Evolutionary conservation across 2,113 vertebrate genomes (phyloP).

Genomic region (Callopanchax toddi): DNA sequence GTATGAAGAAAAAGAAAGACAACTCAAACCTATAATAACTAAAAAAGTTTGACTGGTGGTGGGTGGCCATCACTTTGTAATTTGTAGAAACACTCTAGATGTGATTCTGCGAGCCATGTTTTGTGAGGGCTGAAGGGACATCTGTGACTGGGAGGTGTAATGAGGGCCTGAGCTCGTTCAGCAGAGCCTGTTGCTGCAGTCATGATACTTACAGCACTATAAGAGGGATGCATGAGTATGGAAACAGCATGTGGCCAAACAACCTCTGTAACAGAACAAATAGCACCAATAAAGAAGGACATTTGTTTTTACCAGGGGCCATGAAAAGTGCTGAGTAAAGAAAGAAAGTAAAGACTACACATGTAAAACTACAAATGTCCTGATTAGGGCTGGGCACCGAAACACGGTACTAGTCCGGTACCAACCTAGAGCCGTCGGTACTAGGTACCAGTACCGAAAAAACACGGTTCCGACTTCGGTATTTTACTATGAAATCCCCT

Average conservation of each 20-base stretch:
- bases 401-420: too few species aligned
- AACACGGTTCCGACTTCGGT: too few species aligned
- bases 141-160: conserved; percentile 57
- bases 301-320: conserved; percentile 43
- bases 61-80: conserved; percentile 47
- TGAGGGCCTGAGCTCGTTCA: conserved; percentile 39
- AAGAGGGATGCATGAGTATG: conserved; percentile 28
- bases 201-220: conserved; percentile 48
- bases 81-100: conserved; percentile 59
- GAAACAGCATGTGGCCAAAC: conserved; percentile 45
- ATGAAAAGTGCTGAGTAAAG: conserved; percentile 15
- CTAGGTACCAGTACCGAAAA: too few species aligned
- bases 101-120: too few species aligned
- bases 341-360: too few species aligned
- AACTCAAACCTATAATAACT: conserved; percentile 26
- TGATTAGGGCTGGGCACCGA: too few species aligned
- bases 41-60: conserved; percentile 47
- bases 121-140: conserved; percentile 48
- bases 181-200: conserved; percentile 51
- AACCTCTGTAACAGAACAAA: conserved; percentile 43
- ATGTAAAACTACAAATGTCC: conserved; percentile 20
- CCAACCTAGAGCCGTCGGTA: too few species aligned
- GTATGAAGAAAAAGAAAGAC: conserved; percentile 10
- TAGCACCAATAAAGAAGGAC: conserved; percentile 37
- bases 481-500: too few species aligned